A percentile compares a stretch with the other conserved stretches of the same genome.
These are phyloP conservation scores for Brachionus manjavacas DNA, from an alignment of 1,140 invertebrate genomes.

Conservation along the genomic window DNA sequence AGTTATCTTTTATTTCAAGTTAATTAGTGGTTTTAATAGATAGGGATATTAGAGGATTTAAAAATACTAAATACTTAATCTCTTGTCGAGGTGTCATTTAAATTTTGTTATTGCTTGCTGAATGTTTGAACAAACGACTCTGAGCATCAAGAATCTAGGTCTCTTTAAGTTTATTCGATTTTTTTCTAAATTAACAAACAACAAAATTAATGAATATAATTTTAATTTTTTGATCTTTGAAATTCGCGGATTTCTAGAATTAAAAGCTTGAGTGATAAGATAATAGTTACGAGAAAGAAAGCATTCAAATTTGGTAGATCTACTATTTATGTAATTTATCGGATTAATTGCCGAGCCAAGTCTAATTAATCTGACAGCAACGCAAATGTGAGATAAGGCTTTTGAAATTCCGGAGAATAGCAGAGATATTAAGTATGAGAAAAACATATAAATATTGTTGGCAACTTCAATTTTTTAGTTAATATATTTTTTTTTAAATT, in stretches of 20 bases:
- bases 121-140: constrained; percentile 23
- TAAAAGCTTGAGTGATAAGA: constrained; percentile 23
- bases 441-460: constrained; percentile 1
- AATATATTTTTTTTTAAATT: not conserved
- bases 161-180: not conserved
- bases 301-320: not conserved
- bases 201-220: not conserved
- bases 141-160: not conserved
- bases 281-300: not conserved
- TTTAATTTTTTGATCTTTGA: not conserved
- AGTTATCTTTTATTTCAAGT: not conserved
- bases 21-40: not conserved
- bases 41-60: not conserved
- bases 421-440: not conserved
- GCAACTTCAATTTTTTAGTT: not conserved
- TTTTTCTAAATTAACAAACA: not conserved
- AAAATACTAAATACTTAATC: constrained; percentile 22
- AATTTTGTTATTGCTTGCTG: not conserved
- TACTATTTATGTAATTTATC: not conserved
- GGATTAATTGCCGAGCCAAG: not conserved
- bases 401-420: not conserved
- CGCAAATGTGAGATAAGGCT: not conserved
- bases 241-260: not conserved
- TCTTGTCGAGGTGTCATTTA: constrained; percentile 11
- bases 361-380: constrained; percentile 13